A percentile compares a stretch with the other conserved stretches of the same genome.
Conservation (phyloP, 2,113 vertebrate species). For the Myxocyprinus asiaticus region DNA sequence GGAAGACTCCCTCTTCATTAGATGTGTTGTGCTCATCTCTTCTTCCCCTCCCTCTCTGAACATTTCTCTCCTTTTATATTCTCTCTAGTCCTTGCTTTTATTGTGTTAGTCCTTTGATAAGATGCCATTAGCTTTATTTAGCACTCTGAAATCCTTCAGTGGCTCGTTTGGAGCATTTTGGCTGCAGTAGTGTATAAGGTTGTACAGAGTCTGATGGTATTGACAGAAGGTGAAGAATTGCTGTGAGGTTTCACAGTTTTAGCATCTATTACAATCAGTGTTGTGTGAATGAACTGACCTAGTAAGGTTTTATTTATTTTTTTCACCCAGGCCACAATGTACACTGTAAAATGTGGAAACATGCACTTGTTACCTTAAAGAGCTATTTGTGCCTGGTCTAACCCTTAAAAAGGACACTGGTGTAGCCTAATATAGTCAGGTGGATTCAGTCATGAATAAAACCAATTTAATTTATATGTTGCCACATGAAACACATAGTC, state of each 20-base stretch:
- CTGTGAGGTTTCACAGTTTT: not conserved
- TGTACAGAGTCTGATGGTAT: slow-evolving; percentile 30
- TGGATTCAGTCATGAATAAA: too few relatives aligned
- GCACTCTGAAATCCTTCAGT: slow-evolving; percentile 57
- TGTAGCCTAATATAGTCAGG: too few relatives aligned
- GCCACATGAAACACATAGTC: too few relatives aligned
- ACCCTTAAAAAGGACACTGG: too few relatives aligned
- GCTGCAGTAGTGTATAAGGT: slow-evolving; percentile 27
- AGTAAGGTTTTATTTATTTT: not conserved
- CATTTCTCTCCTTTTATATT: not conserved
- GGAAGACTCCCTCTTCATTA: slow-evolving; percentile 70
- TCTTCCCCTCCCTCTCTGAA: slow-evolving; percentile 3
- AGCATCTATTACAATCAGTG: slow-evolving; percentile 14
- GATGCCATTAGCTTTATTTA: slow-evolving; percentile 56
- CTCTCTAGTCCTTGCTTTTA: slow-evolving; percentile 9
- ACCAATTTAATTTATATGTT: too few relatives aligned
- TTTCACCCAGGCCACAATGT: not conserved
- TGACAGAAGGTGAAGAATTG: slow-evolving; percentile 37
- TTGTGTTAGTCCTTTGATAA: slow-evolving; percentile 36
- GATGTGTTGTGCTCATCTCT: slow-evolving; percentile 46
- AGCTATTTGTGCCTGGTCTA: too few relatives aligned
- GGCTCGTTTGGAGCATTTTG: slow-evolving; percentile 59
- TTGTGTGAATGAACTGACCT: slow-evolving; percentile 13
- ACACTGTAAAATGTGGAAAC: not conserved
- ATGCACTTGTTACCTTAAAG: too few relatives aligned